Conservation (phyloP, 2,797 vertebrate genomes). For the Coreius guichenoti region DNA sequence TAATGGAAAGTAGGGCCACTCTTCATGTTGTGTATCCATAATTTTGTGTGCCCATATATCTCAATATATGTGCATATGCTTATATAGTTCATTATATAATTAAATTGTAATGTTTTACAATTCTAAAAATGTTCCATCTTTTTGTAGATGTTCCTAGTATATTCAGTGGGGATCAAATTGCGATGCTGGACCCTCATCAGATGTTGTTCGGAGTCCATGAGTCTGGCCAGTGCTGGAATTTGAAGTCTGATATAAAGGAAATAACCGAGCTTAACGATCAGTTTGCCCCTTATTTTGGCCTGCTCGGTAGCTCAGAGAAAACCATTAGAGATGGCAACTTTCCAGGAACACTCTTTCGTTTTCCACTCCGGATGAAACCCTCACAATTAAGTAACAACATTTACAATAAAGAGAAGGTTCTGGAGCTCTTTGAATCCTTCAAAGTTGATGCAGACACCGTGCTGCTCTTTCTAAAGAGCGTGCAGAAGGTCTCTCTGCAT, state of each 20-base stretch:
- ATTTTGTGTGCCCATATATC: not conserved
- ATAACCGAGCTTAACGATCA: slow-evolving; percentile 91
- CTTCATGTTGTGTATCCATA: not conserved
- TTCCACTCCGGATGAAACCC: slow-evolving; percentile 91
- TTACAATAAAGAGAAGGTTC: slow-evolving; percentile 95
- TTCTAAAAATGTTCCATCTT: not conserved
- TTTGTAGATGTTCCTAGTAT: slow-evolving; percentile 95
- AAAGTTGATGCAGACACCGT: slow-evolving; percentile 95
- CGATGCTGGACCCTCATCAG: slow-evolving; percentile 98
- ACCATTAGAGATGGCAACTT: slow-evolving; percentile 87
- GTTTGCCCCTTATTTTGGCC: slow-evolving; percentile 90
- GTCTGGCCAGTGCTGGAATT: slow-evolving; percentile 98
- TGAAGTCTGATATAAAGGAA: slow-evolving; percentile 92
- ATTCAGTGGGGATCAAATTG: slow-evolving; percentile 98
- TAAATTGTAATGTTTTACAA: not conserved
- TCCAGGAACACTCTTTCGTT: slow-evolving; percentile 96
- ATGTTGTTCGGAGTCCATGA: slow-evolving; percentile 93
- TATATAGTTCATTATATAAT: not conserved
- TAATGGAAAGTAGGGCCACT: not conserved
- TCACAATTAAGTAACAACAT: slow-evolving; percentile 93
- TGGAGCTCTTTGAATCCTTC: slow-evolving; percentile 97
- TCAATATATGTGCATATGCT: not conserved
- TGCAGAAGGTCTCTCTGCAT: slow-evolving; percentile 92
- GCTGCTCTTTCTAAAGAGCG: slow-evolving; percentile 93
- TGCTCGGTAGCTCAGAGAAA: slow-evolving; percentile 92